A percentile compares a stretch with the other conserved stretches of the same genome.
These are phyloP conservation scores for Symphodus melops DNA, from an alignment of 2,113 vertebrate genomes.

Conservation along the genomic window DNA sequence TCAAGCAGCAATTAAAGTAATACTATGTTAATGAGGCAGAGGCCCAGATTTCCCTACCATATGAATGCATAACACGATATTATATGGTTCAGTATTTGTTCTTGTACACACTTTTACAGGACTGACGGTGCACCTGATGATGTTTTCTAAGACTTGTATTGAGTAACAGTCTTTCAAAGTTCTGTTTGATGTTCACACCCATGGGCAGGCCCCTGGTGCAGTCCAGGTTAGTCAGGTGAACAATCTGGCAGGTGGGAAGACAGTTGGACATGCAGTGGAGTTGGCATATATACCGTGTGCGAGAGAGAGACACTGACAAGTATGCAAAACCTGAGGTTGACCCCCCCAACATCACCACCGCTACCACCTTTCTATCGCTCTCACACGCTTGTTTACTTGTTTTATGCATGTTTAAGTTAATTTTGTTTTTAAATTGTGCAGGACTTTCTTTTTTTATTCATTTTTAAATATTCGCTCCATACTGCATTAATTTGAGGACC, in stretches of 20 bases:
- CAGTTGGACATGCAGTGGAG: conserved; percentile 50
- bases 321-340: conserved; percentile 79
- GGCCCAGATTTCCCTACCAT: too few species aligned
- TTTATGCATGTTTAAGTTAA: not conserved
- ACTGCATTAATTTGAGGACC: not conserved
- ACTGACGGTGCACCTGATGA: not conserved
- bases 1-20: not conserved
- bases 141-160: conserved; percentile 11
- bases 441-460: too few species aligned
- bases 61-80: not conserved
- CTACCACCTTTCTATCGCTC: not conserved
- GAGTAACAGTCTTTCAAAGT: conserved; percentile 4
- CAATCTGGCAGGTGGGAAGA: conserved; percentile 53
- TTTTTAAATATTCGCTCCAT: too few species aligned
- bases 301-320: conserved; percentile 2
- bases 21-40: not conserved
- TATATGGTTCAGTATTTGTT: too few species aligned
- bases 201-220: conserved; percentile 7
- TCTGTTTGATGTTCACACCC: conserved; percentile 40
- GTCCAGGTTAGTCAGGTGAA: conserved; percentile 38
- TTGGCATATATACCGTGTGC: conserved; percentile 10
- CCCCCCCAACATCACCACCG: not conserved
- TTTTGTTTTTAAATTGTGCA: too few species aligned
- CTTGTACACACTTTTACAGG: not conserved
- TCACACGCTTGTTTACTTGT: not conserved